Conservation (phyloP, 1,140 invertebrate genomes). For the Leptopilina boulardi region DNA sequence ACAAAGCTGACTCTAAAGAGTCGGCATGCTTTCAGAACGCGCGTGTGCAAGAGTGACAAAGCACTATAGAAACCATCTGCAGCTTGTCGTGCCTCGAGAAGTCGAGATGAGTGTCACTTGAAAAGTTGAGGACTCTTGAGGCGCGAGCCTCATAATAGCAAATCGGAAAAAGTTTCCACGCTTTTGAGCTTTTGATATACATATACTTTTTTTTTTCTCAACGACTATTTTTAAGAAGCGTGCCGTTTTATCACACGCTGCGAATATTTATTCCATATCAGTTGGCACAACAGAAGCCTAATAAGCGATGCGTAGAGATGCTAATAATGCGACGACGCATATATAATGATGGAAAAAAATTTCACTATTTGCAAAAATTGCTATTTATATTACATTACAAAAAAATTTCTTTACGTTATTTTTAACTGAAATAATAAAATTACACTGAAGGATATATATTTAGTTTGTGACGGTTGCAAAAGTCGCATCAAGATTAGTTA, state of each 20-base stretch:
- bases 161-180: constrained; percentile 65
- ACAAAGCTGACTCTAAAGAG: constrained; percentile 44
- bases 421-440: too few relatives aligned
- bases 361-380: neutral
- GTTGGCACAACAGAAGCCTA: constrained; percentile 4
- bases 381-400: too few relatives aligned
- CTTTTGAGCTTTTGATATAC: constrained; percentile 64
- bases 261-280: constrained; percentile 47
- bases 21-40: constrained; percentile 59
- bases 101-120: constrained; percentile 67
- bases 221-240: constrained; percentile 50
- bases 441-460: too few relatives aligned
- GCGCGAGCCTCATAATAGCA: constrained; percentile 54
- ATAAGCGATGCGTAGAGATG: neutral
- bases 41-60: constrained; percentile 59
- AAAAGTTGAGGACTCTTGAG: constrained; percentile 60
- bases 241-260: constrained; percentile 51
- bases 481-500: too few relatives aligned
- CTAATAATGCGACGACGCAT: too few relatives aligned
- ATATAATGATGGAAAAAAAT: too few relatives aligned
- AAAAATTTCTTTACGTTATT: too few relatives aligned
- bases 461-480: too few relatives aligned
- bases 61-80: constrained; percentile 67
- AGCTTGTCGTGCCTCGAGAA: constrained; percentile 53
- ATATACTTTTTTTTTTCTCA: constrained; percentile 6